Evolutionary conservation across 2,113 vertebrate genomes (phyloP).

Genomic region (Prionailurus bengalensis): DNA sequence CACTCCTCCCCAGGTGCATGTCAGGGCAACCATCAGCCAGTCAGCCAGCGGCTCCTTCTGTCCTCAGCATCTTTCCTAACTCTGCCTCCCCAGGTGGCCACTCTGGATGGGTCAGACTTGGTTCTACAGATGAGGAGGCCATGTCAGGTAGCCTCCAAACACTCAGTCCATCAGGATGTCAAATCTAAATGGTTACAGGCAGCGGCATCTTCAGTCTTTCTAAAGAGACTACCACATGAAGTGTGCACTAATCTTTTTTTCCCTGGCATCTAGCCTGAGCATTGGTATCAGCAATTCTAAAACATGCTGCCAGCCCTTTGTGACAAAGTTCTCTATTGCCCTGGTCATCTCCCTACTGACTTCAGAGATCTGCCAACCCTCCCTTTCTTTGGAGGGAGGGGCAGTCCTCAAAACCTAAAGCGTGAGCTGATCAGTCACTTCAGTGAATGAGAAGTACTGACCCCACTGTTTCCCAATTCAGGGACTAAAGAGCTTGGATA

Average conservation of each 20-base stretch:
- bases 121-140: background rate
- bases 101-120: background rate
- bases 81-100: background rate
- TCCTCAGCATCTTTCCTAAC: conserved; percentile 26
- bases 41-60: background rate
- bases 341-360: background rate
- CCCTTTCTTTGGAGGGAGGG: background rate
- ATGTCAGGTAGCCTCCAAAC: background rate
- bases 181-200: conserved; percentile 22
- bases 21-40: background rate
- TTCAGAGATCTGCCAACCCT: background rate
- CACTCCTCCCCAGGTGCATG: background rate
- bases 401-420: background rate
- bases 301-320: background rate
- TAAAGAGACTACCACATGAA: background rate
- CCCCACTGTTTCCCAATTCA: background rate
- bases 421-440: conserved; percentile 6
- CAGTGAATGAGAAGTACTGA: background rate
- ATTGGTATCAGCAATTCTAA: background rate
- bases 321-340: background rate
- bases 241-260: background rate
- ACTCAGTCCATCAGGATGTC: background rate
- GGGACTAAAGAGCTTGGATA: background rate
- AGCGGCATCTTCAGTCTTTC: background rate
- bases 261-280: conserved; percentile 4